These are phyloP conservation scores for Threskiornis aethiopicus DNA, from an alignment of 2,797 vertebrate genomes.

Conservation along the genomic window DNA sequence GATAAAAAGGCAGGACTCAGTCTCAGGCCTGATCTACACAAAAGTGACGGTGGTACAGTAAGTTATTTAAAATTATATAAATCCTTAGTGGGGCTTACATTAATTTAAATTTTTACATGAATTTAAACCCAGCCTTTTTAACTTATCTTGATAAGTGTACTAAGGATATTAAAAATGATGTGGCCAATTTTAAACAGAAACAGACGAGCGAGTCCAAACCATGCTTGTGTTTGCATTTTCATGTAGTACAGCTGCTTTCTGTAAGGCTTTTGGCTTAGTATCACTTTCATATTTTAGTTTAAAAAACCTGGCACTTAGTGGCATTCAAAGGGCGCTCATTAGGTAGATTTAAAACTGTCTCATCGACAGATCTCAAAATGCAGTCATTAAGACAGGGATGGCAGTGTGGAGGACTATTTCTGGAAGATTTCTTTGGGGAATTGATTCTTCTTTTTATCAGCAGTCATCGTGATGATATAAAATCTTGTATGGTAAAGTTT, in stretches of 20 bases:
- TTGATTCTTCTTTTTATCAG: not conserved
- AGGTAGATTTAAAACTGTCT: not conserved
- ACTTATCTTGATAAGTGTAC: not conserved
- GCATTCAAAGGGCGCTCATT: not conserved
- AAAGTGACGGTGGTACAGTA: not conserved
- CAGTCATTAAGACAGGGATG: not conserved
- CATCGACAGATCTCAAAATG: not conserved
- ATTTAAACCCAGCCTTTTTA: not conserved
- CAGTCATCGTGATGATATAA: not conserved
- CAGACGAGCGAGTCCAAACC: not conserved
- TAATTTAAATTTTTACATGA: not conserved
- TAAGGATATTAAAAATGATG: not conserved
- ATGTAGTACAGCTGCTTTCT: not conserved
- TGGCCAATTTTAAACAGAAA: not conserved
- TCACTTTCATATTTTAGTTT: not conserved
- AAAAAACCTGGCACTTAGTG: not conserved
- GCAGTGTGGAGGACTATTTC: not conserved
- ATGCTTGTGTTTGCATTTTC: not conserved
- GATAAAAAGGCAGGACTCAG: not conserved
- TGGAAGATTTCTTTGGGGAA: not conserved
- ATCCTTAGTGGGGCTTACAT: not conserved
- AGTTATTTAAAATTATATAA: not conserved
- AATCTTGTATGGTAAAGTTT: not conserved
- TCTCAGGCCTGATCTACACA: not conserved
- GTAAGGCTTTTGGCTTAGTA: not conserved